Percentiles rank a stretch among this genome's conserved stretches.
Evolutionary conservation across 2,888 invertebrate species (phyloP).

Genomic region (Caenorhabditis zanzibari): DNA sequence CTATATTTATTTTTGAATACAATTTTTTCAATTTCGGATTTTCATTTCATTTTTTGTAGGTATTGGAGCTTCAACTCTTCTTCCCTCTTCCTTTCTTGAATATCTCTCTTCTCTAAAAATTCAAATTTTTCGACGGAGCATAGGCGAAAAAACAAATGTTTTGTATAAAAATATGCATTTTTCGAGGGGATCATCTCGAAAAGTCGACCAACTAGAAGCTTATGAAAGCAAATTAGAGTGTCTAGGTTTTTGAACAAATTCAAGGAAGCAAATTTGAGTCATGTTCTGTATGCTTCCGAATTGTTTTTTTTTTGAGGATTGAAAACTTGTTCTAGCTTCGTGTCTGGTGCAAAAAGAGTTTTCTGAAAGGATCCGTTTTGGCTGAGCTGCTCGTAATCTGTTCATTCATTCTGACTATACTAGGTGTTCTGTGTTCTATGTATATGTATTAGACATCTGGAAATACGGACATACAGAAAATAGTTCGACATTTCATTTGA

Average conservation of each 20-base stretch:
- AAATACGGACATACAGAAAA: too few relatives aligned
- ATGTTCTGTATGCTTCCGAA: too few relatives aligned
- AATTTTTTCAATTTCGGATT: background rate
- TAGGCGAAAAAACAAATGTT: conserved; percentile 22
- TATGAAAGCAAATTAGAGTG: background rate
- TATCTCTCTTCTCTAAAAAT: background rate
- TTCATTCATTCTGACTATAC: too few relatives aligned
- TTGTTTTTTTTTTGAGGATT: too few relatives aligned
- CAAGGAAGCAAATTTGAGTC: background rate
- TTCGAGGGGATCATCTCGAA: conserved; percentile 17
- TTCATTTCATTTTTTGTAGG: conserved; percentile 3
- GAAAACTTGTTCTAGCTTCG: too few relatives aligned
- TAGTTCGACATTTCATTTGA: too few relatives aligned
- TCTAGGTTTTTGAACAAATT: conserved; percentile 6
- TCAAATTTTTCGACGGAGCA: background rate
- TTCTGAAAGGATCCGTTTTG: too few relatives aligned
- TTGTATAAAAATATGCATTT: conserved; percentile 7
- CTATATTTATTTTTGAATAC: background rate
- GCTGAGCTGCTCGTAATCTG: too few relatives aligned
- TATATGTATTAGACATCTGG: too few relatives aligned
- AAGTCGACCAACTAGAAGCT: background rate
- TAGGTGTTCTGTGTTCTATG: too few relatives aligned
- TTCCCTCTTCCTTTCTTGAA: background rate
- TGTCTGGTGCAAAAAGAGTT: too few relatives aligned
- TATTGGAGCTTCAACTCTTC: background rate